Conservation (phyloP, 2,113 vertebrate species). For the Leptodactylus fuscus region DNA sequence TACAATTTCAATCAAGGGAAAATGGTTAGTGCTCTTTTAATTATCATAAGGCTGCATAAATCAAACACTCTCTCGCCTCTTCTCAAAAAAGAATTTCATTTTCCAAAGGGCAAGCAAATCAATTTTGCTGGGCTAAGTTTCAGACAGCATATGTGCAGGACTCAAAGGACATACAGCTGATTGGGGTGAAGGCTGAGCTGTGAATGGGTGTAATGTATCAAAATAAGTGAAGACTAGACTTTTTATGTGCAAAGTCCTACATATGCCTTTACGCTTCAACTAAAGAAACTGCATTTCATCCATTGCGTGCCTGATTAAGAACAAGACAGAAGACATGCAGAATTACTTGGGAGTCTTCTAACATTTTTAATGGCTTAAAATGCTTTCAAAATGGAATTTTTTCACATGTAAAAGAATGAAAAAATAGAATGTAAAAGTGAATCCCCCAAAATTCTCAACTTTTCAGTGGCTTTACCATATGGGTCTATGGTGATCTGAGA, state of each 20-base stretch:
- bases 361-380: too few relatives aligned
- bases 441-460: too few relatives aligned
- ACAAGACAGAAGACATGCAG: too few relatives aligned
- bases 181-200: constrained; percentile 14
- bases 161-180: constrained; percentile 35
- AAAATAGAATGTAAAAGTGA: too few relatives aligned
- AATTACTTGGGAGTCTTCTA: too few relatives aligned
- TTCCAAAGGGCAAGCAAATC: constrained; percentile 63
- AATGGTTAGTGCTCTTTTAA: constrained; percentile 59
- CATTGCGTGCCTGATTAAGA: background rate
- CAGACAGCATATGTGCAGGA: constrained; percentile 45
- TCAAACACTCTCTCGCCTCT: constrained; percentile 49
- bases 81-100: constrained; percentile 59
- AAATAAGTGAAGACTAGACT: background rate
- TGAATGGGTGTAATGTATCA: constrained; percentile 15
- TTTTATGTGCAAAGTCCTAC: background rate
- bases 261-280: background rate
- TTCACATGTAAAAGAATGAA: too few relatives aligned
- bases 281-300: background rate
- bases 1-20: constrained; percentile 64
- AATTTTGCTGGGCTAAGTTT: constrained; percentile 51
- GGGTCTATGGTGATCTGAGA: too few relatives aligned
- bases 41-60: constrained; percentile 61
- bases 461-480: too few relatives aligned
- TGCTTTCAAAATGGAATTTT: too few relatives aligned